Percentiles rank a stretch among this genome's conserved stretches.
Evolutionary conservation across 2,888 invertebrate species (phyloP).

Genomic region (Ormyrus thymus): DNA sequence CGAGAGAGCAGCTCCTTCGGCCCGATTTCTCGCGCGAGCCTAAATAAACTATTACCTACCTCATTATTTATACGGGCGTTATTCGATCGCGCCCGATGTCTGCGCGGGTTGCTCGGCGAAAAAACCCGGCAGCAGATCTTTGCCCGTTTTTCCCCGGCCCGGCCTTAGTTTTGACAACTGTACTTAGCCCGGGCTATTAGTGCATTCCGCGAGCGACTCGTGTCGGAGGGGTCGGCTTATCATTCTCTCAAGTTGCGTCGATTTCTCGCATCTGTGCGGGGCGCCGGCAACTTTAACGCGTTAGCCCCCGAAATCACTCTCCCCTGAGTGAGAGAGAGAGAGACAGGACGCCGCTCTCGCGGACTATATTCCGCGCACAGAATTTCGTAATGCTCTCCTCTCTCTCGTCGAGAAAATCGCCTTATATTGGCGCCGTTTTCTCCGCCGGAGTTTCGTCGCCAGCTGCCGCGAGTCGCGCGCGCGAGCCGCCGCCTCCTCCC

Average conservation of each 20-base stretch:
- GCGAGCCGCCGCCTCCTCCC: neutral
- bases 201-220: neutral
- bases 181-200: neutral
- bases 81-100: no score
- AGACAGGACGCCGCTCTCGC: neutral
- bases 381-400: slow-evolving; percentile 47
- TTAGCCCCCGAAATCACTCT: slow-evolving; percentile 36
- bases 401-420: slow-evolving; percentile 12
- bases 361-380: slow-evolving; percentile 52
- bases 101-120: no score
- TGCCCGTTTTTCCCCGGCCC: neutral
- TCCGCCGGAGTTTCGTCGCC: neutral
- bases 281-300: slow-evolving; percentile 47
- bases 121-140: no score
- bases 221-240: slow-evolving; percentile 57
- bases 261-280: slow-evolving; percentile 74
- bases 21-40: slow-evolving; percentile 35
- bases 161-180: neutral
- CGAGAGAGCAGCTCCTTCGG: slow-evolving; percentile 27
- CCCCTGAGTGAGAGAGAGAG: neutral
- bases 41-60: slow-evolving; percentile 41
- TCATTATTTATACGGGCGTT: slow-evolving; percentile 43
- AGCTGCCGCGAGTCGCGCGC: slow-evolving; percentile 9
- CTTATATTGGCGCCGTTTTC: slow-evolving; percentile 38
- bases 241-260: slow-evolving; percentile 72